Evolutionary conservation across 2,888 invertebrate species (phyloP), one percentile per base, ranked within the genome.

Genomic region (Lutraria lutraria): DNA sequence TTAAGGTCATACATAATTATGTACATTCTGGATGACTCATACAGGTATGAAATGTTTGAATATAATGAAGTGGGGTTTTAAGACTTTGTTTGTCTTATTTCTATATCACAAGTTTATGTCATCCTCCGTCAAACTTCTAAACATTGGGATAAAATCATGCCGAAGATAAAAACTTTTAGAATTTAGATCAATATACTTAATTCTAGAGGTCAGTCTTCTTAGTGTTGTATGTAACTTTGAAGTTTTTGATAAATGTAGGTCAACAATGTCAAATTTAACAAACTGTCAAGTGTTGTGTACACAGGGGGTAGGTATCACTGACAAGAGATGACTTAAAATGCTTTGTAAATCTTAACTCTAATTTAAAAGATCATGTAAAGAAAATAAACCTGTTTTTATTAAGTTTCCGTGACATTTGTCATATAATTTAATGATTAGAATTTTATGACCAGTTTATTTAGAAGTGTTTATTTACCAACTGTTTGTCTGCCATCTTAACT

Each of bases 171-270:
- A 76, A 68, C 63, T 8, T 68, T 25, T n/a, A 21, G 25, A 43
- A 43, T 25, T 25, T 68, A n/a, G 63, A 63, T 63, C 63, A 68
- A 31, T 2, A 31, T 31, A 34, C 31, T 6, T 34, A 31, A 76
- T 31, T 76, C 76, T 31, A 31, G 29, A 25, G 34, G 76, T 31
- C 63, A 68, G 25, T 68, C 8, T 12, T 68, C 76, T 76, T 31
- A 19, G 12, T 21, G 16, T 19, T 56, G 56, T 19, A 19, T 56
- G 56, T 12, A 34, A 76, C 31, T 76, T 76, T 76, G 76, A 76
- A 76, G 76, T 76, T 76, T 31, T 76, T 76, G 31, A 19, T 76
- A 31, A 76, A 76, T 76, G 16, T 76, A 76, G 76, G 76, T 76
- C 76, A 76, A 76, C 34, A 34, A 34, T 76, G 76, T 76, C 76